Evolutionary conservation across 2,888 invertebrate species (phyloP).

Genomic region (Willowsia nigromaculata): DNA sequence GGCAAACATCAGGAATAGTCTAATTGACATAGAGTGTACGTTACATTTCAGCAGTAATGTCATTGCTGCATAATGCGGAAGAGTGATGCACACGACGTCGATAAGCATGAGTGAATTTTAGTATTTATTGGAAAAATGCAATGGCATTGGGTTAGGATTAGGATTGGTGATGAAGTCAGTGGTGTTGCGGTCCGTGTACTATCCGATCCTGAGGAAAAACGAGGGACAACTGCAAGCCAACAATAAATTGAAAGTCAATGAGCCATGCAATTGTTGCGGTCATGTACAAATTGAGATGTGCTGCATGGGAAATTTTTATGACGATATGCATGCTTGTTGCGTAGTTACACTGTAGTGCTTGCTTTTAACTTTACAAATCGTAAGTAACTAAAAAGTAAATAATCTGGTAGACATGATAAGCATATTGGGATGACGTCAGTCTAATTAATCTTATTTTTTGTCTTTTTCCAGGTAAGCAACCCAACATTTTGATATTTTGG

Average conservation of each 20-base stretch:
- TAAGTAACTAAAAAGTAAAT: too few relatives aligned
- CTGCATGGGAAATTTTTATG: neutral
- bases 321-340: neutral
- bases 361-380: neutral
- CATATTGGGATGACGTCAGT: neutral
- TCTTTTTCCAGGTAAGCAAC: constrained; percentile 65
- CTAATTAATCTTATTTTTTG: constrained; percentile 9
- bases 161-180: neutral
- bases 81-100: neutral
- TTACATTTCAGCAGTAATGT: neutral
- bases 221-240: neutral
- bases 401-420: neutral
- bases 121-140: constrained; percentile 35
- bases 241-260: constrained; percentile 63
- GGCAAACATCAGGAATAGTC: neutral
- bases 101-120: constrained; percentile 22
- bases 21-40: neutral
- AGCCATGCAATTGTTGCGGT: constrained; percentile 58
- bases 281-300: constrained; percentile 36
- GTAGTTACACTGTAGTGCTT: neutral
- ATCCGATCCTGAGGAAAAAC: neutral
- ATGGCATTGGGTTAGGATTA: constrained; percentile 16
- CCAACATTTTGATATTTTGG: neutral
- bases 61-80: constrained; percentile 9
- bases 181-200: neutral